Percentiles rank a stretch among this genome's conserved stretches.
Conservation (phyloP, 2,797 vertebrate genomes). For the Tauraco hartlaubi region DNA sequence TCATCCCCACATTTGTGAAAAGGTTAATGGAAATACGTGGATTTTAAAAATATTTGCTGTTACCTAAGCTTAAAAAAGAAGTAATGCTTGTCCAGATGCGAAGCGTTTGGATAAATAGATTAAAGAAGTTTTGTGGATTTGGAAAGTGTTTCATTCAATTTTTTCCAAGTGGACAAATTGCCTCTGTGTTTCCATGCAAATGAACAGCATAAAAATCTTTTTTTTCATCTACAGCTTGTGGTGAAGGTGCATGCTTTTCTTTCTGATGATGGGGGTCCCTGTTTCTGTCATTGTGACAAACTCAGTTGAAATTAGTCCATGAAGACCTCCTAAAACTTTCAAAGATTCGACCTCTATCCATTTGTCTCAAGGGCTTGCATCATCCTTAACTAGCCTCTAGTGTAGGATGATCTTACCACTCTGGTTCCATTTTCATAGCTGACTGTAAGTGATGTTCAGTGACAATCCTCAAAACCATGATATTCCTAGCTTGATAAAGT, state of each 20-base stretch:
- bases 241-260: not conserved
- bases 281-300: not conserved
- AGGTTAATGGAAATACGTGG: not conserved
- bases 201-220: fast-evolving
- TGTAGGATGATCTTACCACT: not conserved
- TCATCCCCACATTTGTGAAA: not conserved
- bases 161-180: not conserved
- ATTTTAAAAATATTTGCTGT: not conserved
- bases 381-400: not conserved
- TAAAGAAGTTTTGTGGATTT: not conserved
- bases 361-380: not conserved
- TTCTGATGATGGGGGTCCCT: not conserved
- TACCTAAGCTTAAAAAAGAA: not conserved
- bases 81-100: not conserved
- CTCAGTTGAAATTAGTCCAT: not conserved
- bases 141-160: not conserved
- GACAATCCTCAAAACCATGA: not conserved
- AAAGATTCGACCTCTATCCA: not conserved
- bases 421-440: not conserved
- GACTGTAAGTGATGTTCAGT: not conserved
- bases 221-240: not conserved
- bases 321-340: not conserved
- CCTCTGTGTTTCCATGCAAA: not conserved
- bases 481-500: not conserved
- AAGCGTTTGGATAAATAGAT: not conserved